Evolutionary conservation across 2,888 invertebrate species (phyloP).

Genomic region (Melanotus villosus): DNA sequence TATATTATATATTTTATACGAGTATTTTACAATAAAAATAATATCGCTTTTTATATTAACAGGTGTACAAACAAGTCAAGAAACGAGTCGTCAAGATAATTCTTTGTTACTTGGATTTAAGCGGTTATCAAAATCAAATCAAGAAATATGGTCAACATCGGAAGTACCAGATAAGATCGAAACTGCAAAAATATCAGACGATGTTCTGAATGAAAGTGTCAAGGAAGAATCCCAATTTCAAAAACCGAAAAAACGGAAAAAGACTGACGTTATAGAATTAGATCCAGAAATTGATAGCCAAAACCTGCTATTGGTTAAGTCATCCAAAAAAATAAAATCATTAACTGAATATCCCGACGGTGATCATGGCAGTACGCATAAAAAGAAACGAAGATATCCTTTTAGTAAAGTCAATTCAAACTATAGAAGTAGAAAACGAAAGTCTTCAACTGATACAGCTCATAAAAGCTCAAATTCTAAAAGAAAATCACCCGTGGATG

Average conservation of each 20-base stretch:
- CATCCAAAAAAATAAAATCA: neutral
- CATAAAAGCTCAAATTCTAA: neutral
- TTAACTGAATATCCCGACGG: neutral
- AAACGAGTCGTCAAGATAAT: too few relatives aligned
- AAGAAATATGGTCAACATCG: neutral
- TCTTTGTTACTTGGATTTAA: too few relatives aligned
- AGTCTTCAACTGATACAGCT: neutral
- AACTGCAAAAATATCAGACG: neutral
- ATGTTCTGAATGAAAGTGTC: neutral
- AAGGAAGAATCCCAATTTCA: neutral
- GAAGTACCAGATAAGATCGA: neutral
- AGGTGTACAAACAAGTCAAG: too few relatives aligned
- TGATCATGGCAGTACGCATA: neutral
- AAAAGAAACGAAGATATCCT: neutral
- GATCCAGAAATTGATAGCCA: neutral
- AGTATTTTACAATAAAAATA: too few relatives aligned
- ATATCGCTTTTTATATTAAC: too few relatives aligned
- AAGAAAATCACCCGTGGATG: neutral
- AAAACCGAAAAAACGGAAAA: conserved; percentile 2
- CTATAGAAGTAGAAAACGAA: conserved; percentile 6
- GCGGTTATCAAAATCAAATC: neutral
- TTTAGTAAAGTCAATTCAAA: neutral
- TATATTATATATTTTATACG: too few relatives aligned
- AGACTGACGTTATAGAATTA: neutral
- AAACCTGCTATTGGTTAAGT: neutral